phyloP scores from a whole-genome alignment of 2,797 vertebrate genomes.

The Fistularia commersonii region DNA sequence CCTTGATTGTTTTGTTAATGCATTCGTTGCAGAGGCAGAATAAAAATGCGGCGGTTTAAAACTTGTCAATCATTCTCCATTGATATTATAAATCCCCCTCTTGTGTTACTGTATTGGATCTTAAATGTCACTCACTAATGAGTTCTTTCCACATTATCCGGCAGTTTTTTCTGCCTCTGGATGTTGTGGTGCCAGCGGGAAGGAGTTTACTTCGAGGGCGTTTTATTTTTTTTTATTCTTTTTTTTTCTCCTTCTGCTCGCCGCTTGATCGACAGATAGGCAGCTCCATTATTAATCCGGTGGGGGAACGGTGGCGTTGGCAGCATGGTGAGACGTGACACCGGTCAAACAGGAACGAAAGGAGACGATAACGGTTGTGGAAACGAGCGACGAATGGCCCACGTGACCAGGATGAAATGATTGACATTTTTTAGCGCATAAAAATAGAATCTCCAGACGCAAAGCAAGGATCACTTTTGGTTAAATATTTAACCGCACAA shows the following conservation, averaged over 20 bases:
- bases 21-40: conserved; percentile 15
- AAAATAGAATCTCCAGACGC: no score
- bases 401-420: no score
- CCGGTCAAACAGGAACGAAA: conserved; percentile 22
- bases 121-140: conserved; percentile 60
- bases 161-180: conserved; percentile 36
- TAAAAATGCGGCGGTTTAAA: conserved; percentile 29
- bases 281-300: conserved; percentile 42
- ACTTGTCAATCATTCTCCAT: conserved; percentile 46
- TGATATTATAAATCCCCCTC: conserved; percentile 52
- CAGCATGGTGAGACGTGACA: conserved; percentile 13
- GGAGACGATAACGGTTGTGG: conserved; percentile 20
- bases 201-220: conserved; percentile 22
- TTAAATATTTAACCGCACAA: no score
- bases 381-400: conserved; percentile 6
- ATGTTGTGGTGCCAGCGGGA: conserved; percentile 36
- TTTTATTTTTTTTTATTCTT: conserved; percentile 1
- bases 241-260: conserved; percentile 1
- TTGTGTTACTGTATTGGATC: conserved; percentile 42
- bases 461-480: no score
- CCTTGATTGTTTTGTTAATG: not conserved
- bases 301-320: conserved; percentile 32
- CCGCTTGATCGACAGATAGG: conserved; percentile 31
- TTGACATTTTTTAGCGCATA: no score
- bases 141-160: conserved; percentile 47